These are phyloP conservation scores for Acrobasis consociella DNA, from an alignment of 2,888 invertebrate species.

Conservation along the genomic window DNA sequence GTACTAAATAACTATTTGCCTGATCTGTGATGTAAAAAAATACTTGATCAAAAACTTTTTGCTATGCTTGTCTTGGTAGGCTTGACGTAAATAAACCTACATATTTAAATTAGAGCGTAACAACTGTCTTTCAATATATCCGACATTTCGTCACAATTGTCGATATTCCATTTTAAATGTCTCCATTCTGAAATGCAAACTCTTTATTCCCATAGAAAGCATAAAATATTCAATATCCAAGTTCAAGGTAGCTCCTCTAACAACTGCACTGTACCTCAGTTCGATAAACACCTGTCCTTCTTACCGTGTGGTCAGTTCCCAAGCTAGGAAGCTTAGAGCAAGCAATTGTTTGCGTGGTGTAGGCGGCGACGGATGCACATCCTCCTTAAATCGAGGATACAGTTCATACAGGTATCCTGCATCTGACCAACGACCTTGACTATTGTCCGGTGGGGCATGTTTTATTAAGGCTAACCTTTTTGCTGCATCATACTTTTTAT, in stretches of 20 bases:
- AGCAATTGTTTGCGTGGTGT: slow-evolving; percentile 39
- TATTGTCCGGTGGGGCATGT: slow-evolving; percentile 30
- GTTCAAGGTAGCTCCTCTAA: slow-evolving; percentile 1
- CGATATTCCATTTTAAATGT: not conserved
- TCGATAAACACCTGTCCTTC: slow-evolving; percentile 7
- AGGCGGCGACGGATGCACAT: slow-evolving; percentile 69
- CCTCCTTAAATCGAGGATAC: slow-evolving; percentile 67
- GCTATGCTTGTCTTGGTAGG: no score
- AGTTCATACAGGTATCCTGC: slow-evolving; percentile 59
- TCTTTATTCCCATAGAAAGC: not conserved
- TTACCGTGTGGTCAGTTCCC: slow-evolving; percentile 22
- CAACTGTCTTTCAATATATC: no score
- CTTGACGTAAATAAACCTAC: no score
- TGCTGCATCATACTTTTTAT: slow-evolving; percentile 12
- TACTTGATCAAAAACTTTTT: no score
- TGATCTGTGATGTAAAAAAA: no score
- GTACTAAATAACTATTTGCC: no score
- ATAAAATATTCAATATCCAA: slow-evolving; percentile 5
- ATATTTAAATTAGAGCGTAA: no score
- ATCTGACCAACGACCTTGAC: slow-evolving; percentile 39
- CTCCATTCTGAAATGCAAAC: not conserved
- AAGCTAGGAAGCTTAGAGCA: slow-evolving; percentile 30
- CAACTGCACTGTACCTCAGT: not conserved
- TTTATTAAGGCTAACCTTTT: slow-evolving; percentile 11
- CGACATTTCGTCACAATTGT: no score